These are phyloP conservation scores for Rhinichthys osculus DNA, from an alignment of 2,797 vertebrate species.

Conservation along the genomic window DNA sequence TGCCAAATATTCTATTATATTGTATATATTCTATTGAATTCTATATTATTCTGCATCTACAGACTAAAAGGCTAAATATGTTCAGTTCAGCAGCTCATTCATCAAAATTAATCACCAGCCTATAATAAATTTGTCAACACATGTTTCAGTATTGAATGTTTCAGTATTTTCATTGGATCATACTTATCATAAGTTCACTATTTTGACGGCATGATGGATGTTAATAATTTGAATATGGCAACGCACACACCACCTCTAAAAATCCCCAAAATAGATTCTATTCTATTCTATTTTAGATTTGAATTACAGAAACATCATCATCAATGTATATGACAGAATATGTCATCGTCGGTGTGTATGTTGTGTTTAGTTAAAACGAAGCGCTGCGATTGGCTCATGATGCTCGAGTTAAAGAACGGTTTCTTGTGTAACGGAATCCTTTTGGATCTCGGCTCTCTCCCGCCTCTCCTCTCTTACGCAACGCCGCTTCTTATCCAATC, in stretches of 20 bases:
- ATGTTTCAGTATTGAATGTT: not conserved
- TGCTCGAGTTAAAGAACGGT: slow-evolving; percentile 39
- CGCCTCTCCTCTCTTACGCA: slow-evolving; percentile 73
- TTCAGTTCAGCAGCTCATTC: not conserved
- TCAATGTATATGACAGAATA: too few relatives aligned
- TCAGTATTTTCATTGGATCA: not conserved
- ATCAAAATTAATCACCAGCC: not conserved
- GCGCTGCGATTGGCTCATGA: not conserved
- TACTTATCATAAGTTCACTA: not conserved
- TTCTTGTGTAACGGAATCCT: slow-evolving; percentile 67
- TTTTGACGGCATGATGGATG: not conserved
- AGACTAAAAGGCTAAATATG: not conserved
- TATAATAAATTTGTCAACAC: not conserved
- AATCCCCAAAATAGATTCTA: not conserved
- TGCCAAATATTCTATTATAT: not conserved
- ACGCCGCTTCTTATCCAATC: slow-evolving; percentile 83
- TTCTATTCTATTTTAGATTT: not conserved
- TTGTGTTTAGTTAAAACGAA: slow-evolving; percentile 3
- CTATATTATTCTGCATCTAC: not conserved
- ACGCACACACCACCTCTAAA: not conserved
- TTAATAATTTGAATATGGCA: not conserved
- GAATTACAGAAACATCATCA: not conserved
- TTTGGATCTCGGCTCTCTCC: slow-evolving; percentile 61
- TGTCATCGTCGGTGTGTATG: not conserved
- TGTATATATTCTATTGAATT: not conserved